phyloP scores from a whole-genome alignment of 2,797 vertebrate species.

The Falco berigora region DNA sequence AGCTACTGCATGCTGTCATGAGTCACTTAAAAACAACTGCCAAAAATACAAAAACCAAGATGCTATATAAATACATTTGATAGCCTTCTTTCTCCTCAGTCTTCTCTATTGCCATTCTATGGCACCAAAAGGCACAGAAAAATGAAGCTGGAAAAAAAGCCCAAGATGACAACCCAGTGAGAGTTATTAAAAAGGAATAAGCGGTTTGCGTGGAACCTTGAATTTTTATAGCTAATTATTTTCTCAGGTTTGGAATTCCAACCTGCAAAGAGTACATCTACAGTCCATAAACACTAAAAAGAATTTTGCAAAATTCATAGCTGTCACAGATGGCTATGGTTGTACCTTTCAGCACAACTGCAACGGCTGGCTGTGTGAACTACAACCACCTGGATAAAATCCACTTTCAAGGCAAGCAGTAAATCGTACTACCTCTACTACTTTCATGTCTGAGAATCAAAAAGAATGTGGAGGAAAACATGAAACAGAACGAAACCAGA shows the following conservation, averaged over 20 bases:
- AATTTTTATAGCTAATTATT: slow-evolving; percentile 10
- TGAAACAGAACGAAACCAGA: neutral
- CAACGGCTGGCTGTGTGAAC: slow-evolving; percentile 61
- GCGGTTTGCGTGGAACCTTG: neutral
- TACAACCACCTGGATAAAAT: slow-evolving; percentile 39
- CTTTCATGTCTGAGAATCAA: neutral
- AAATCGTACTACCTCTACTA: neutral
- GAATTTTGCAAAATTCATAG: slow-evolving; percentile 47
- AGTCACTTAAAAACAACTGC: neutral
- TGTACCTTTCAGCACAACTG: neutral
- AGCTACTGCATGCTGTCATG: neutral
- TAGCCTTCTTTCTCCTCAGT: neutral
- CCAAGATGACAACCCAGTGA: neutral
- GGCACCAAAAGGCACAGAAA: neutral
- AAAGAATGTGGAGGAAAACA: neutral
- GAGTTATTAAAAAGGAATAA: neutral
- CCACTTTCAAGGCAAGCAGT: neutral
- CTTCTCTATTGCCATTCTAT: neutral
- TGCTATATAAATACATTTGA: neutral
- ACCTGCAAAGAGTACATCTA: neutral
- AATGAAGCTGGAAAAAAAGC: neutral
- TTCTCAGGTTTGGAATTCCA: slow-evolving; percentile 30
- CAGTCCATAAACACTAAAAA: slow-evolving; percentile 52
- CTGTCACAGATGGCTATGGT: slow-evolving; percentile 18
- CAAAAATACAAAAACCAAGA: neutral